phyloP scores from a whole-genome alignment of 2,797 vertebrate genomes.

The Enteromius fasciolatus region DNA sequence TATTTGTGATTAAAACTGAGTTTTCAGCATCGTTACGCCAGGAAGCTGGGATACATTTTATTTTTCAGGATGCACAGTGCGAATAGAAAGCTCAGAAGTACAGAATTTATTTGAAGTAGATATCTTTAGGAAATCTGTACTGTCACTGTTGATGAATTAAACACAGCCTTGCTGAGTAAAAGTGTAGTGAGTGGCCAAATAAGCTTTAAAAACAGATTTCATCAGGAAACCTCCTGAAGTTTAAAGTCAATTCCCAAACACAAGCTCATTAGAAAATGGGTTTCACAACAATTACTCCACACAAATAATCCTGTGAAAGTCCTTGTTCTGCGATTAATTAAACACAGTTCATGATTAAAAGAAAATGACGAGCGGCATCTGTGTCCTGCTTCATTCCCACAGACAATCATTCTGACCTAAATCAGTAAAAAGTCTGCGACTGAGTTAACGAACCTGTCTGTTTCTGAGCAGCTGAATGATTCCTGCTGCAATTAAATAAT shows the following conservation, averaged over 20 bases:
- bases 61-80: not conserved
- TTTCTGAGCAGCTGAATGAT: not conserved
- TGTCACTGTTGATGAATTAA: not conserved
- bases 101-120: not conserved
- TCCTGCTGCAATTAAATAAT: not conserved
- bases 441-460: not conserved
- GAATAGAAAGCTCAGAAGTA: not conserved
- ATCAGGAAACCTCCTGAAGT: not conserved
- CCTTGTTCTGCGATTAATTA: not conserved
- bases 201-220: not conserved
- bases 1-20: not conserved
- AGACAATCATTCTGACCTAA: not conserved
- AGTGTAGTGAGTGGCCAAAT: not conserved
- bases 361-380: not conserved
- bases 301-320: not conserved
- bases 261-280: not conserved
- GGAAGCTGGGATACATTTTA: not conserved
- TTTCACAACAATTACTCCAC: constrained; percentile 5
- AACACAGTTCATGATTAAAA: not conserved
- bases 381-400: not conserved
- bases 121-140: not conserved
- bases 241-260: not conserved
- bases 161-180: not conserved
- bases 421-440: not conserved
- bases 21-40: not conserved